Percentiles rank a stretch among this genome's conserved stretches.
phyloP scores from a whole-genome alignment of 2,113 vertebrate species.

The Hydrolagus affinis region DNA sequence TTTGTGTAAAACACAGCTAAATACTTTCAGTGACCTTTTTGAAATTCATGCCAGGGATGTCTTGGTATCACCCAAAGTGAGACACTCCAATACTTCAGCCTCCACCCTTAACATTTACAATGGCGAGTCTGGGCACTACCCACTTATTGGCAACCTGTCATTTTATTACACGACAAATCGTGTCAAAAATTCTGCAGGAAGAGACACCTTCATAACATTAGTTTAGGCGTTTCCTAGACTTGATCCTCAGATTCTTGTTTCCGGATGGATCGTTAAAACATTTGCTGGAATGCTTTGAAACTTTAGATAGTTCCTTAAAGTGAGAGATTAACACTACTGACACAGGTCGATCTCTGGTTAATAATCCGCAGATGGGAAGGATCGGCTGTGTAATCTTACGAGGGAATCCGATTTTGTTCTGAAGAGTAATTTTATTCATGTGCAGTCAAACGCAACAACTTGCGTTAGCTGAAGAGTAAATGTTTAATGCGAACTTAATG shows the following conservation, averaged over 20 bases:
- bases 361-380: conserved; percentile 11
- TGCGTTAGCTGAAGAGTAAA: conserved; percentile 8
- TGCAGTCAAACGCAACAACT: neutral
- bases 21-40: no score
- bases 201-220: neutral
- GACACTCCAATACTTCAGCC: neutral
- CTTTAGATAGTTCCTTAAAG: neutral
- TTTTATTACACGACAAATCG: neutral
- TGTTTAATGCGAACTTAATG: conserved; percentile 20
- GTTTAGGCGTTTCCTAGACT: neutral
- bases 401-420: neutral
- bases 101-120: neutral
- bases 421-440: conserved; percentile 11
- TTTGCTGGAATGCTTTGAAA: neutral
- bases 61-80: neutral
- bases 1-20: no score
- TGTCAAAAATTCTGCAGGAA: neutral
- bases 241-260: neutral
- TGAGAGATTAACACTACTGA: conserved; percentile 1
- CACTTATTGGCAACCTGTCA: no score
- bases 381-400: neutral
- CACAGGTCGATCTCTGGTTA: conserved; percentile 17
- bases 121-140: neutral
- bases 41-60: no score
- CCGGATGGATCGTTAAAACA: neutral